Evolutionary conservation across 2,888 invertebrate genomes (phyloP).

Genomic region (Synergus itoensis): DNA sequence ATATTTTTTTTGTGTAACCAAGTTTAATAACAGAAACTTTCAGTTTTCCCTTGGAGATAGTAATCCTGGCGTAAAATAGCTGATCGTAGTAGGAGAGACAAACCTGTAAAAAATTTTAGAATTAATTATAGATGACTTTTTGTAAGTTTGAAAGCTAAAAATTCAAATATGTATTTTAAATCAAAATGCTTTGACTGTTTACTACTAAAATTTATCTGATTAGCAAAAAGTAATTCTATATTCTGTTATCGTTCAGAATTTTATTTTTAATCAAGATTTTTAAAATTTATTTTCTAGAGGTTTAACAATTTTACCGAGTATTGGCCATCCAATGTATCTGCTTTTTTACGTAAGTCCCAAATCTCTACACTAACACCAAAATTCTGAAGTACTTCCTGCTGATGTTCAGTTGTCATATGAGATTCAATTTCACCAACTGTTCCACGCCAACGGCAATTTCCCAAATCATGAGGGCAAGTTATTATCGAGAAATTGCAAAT

Average conservation of each 20-base stretch:
- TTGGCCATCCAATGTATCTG: slow-evolving; percentile 50
- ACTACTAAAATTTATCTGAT: no score
- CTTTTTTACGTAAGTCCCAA: slow-evolving; percentile 57
- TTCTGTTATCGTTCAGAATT: not conserved
- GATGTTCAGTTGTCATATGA: slow-evolving; percentile 60
- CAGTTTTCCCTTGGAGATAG: slow-evolving; percentile 52
- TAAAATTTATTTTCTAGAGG: not conserved
- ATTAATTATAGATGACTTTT: not conserved
- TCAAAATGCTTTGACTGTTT: no score
- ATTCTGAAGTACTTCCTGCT: slow-evolving; percentile 56
- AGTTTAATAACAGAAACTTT: slow-evolving; percentile 54
- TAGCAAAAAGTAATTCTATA: not conserved
- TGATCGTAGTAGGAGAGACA: slow-evolving; percentile 61
- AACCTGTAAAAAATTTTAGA: slow-evolving; percentile 50
- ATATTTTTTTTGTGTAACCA: slow-evolving; percentile 46
- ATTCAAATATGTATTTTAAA: not conserved
- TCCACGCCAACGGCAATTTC: slow-evolving; percentile 58
- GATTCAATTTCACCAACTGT: slow-evolving; percentile 50
- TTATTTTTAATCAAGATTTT: not conserved
- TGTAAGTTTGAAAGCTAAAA: not conserved
- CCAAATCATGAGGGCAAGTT: slow-evolving; percentile 47
- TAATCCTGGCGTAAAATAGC: slow-evolving; percentile 58
- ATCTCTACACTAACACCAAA: slow-evolving; percentile 61
- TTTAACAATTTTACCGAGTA: slow-evolving; percentile 57
- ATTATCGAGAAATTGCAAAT: slow-evolving; percentile 55